phyloP scores from a whole-genome alignment of 1,140 invertebrate genomes.

The Panulirus ornatus region DNA sequence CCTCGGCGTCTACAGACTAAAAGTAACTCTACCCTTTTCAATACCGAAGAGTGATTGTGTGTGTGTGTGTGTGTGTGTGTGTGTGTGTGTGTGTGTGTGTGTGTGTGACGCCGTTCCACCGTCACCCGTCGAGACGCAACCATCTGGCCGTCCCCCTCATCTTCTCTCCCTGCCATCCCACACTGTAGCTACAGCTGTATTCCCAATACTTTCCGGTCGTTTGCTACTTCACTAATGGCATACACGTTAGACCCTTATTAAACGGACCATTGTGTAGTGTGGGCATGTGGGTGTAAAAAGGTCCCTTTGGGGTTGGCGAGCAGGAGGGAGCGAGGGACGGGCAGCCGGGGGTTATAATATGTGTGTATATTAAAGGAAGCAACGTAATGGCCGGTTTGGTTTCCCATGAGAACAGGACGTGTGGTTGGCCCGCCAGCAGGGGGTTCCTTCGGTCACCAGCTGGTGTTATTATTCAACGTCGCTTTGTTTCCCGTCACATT shows the following conservation, averaged over 20 bases:
- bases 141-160: not conserved
- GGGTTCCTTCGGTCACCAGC: too few species aligned
- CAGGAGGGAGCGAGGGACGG: too few species aligned
- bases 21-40: too few species aligned
- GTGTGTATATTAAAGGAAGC: not conserved
- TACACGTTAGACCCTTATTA: not conserved
- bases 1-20: too few species aligned
- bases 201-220: conserved; percentile 4
- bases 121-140: not conserved
- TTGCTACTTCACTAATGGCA: not conserved
- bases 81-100: too few species aligned
- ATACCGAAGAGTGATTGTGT: too few species aligned
- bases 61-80: too few species aligned
- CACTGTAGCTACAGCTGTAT: not conserved
- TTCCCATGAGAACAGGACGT: not conserved
- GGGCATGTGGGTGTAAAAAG: not conserved
- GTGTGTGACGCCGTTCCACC: too few species aligned
- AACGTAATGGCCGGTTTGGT: not conserved
- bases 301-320: not conserved
- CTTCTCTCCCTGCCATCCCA: not conserved
- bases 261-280: not conserved
- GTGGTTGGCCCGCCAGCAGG: too few species aligned
- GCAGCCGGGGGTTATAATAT: not conserved
- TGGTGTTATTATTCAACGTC: not conserved
- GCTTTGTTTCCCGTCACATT: too few species aligned